These are phyloP conservation scores for Hippopotamus amphibius DNA, from an alignment of 2,113 vertebrate genomes.

Conservation along the genomic window DNA sequence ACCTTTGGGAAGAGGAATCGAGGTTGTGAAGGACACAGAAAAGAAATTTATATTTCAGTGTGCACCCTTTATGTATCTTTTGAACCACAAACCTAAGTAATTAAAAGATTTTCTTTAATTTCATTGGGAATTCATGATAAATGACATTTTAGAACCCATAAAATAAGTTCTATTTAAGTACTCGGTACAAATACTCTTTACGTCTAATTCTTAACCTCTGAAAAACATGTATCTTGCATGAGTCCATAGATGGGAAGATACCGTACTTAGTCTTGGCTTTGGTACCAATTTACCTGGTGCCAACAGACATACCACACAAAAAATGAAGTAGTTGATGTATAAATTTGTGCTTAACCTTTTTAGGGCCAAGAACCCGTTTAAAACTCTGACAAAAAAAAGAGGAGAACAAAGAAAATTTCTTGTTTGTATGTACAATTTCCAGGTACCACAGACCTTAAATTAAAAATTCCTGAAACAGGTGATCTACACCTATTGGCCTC, in stretches of 20 bases:
- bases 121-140: neutral
- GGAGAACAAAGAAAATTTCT: constrained; percentile 15
- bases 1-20: neutral
- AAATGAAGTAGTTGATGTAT: neutral
- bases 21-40: neutral
- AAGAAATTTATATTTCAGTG: neutral
- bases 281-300: neutral
- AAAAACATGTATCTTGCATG: constrained; percentile 20
- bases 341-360: constrained; percentile 32
- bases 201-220: neutral
- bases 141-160: neutral
- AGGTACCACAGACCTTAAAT: neutral
- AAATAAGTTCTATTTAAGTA: constrained; percentile 21
- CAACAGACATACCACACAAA: neutral
- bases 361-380: constrained; percentile 1
- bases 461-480: constrained; percentile 16
- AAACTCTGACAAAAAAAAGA: neutral
- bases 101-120: constrained; percentile 16
- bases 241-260: neutral
- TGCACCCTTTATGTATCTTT: neutral
- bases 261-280: neutral
- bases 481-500: neutral
- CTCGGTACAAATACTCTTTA: constrained; percentile 28
- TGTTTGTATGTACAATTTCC: neutral
- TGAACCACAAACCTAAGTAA: constrained; percentile 17